Base-by-base conservation (phyloP, 1,140 invertebrate genomes). In the Conus ventricosus region DNA sequence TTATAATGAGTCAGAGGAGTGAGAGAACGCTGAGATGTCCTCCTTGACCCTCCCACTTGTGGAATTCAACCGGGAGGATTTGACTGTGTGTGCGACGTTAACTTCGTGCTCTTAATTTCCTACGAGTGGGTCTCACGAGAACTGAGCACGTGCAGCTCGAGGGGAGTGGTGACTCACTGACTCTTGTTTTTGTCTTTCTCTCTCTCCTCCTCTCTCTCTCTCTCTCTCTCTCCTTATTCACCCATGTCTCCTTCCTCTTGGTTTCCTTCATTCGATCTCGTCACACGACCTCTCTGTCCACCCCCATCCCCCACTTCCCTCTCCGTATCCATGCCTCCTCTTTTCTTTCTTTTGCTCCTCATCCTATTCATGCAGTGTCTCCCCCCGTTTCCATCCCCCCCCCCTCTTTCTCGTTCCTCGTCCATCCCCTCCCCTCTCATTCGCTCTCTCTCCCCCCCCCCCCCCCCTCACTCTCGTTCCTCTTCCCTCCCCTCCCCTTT, bases 171-270 rank as follows among this genome's bases (percentile, higher is more conserved):
- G 57, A 60, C 57, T 60, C 57, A 60, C 5, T 60, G 57, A 60
- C 15, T 8, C 57, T 60, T 60, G 57, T 60, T 4, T 60, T 60
- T 60, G 57, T 60, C 15, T 2, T 60, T 60, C 5, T 60, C 25
- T 78, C 76, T 78, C 76, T 78, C 76, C 39, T 25, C 39, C 76
- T 78, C 76, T 78, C 76, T 78, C 25, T 78, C 76, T 78, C 76
- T 78, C 76, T 78, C 76, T 78, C 76, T 78, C 76, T 78, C 76
- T 78, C 76, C 11, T 75, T 20, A 7, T 25, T 75, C 67, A 39
- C 39, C 39, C 39, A 0, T 3, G 0, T 39, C 3, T 39, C 0
- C 39, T 39, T 39, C 39, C 39, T 39, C 39, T 39, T 39, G 39
- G 39, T 39, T 39, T 3, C 39, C 39, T 39, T 39, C 39, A 39